Evolutionary conservation across 2,888 invertebrate genomes (phyloP).

Genomic region (Drosophila acutilabella): DNA sequence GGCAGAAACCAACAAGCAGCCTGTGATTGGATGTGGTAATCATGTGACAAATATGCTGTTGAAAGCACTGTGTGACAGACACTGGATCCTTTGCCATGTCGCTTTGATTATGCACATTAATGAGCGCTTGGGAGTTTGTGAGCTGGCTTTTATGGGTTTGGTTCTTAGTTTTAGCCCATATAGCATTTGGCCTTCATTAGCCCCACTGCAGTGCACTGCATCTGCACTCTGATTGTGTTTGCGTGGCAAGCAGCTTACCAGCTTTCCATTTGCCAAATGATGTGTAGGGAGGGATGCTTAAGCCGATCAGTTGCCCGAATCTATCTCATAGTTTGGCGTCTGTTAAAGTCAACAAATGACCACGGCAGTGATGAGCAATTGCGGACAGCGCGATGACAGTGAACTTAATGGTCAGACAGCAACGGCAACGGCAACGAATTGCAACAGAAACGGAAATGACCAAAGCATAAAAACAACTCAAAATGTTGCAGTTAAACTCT

Average conservation of each 20-base stretch:
- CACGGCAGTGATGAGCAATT: conserved; percentile 62
- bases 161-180: conserved; percentile 26
- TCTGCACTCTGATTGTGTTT: conserved; percentile 57
- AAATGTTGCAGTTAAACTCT: not conserved
- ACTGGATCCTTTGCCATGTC: conserved; percentile 17
- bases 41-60: conserved; percentile 69
- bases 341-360: conserved; percentile 34
- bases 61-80: conserved; percentile 7
- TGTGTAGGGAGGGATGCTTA: conserved; percentile 6
- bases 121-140: conserved; percentile 48
- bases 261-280: conserved; percentile 29
- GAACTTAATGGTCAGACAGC: conserved; percentile 36
- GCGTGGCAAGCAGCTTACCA: conserved; percentile 32
- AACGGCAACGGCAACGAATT: conserved; percentile 14
- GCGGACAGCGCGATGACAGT: conserved; percentile 67
- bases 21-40: conserved; percentile 71
- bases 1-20: conserved; percentile 24
- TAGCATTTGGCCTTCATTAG: conserved; percentile 75
- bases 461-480: conserved; percentile 61
- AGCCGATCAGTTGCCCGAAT: conserved; percentile 25
- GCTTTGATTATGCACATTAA: conserved; percentile 77
- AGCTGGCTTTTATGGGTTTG: conserved; percentile 13
- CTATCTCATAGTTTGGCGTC: conserved; percentile 18
- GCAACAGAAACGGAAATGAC: conserved; percentile 75
- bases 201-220: conserved; percentile 22